Evolutionary conservation across 2,113 vertebrate species (phyloP), one percentile per base, ranked within the genome.

Genomic region (Crotalus horridus): DNA sequence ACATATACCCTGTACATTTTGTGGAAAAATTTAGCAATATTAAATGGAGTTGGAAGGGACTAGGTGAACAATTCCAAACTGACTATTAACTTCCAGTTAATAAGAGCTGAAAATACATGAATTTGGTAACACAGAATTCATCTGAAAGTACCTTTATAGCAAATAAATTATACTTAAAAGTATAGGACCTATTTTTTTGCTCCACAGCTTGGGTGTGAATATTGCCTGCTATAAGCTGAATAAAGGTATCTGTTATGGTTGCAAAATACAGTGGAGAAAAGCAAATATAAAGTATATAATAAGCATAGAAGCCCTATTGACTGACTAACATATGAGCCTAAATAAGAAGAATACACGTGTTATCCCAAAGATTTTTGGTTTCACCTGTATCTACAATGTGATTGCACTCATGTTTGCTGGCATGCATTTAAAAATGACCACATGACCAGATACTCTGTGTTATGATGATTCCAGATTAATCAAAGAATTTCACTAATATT

Each of bases 81-180:
- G 88, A 94, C 94, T 94, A 94, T 96, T 93, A 95, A 91, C 53
- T 94, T 89, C 95, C 53, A 56, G 89, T 91, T 93, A 93, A 94
- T 95, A 94, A 93, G 88, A 93, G 86, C 92, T 94, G 87, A 95
- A 97, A 54, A 89, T 6, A n/a, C 96, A 94, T 91, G 59, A 95
- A 87, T 94, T 95, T 91, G 93, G 95, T 90, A 20, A 69, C 33
- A 94, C 89, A 93, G 92, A 96, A 96, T 89, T 58, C 55, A 93
- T 94, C 93, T 93, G 92, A 96, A 97, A 95, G 94, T 29, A 87
- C 85, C 94, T 96, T 94, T 93, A 93, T 89, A 95, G 94, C 88
- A 90, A n/a, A 29, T 88, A 94, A 94, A 89, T 90, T 93, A 55
- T 51, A 61, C 93, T 94, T 91, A 94, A 56, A 95, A 89, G 61